Evolutionary conservation across 2,797 vertebrate species (phyloP).

Genomic region (Phataginus tricuspis): DNA sequence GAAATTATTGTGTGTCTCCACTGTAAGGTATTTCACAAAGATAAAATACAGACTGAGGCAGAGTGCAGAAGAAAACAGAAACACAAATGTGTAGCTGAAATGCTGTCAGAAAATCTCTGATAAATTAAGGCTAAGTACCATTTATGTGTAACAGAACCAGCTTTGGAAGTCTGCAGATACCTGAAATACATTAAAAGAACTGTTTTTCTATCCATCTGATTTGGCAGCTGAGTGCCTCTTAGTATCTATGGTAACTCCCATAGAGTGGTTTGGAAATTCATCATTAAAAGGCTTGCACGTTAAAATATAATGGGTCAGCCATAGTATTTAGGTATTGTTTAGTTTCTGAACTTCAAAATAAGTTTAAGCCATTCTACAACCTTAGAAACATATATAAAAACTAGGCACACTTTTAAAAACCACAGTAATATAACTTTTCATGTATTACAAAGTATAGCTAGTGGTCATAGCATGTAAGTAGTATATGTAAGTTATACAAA

Average conservation of each 20-base stretch:
- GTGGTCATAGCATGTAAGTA: neutral
- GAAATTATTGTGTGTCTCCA: constrained; percentile 44
- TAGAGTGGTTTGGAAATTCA: constrained; percentile 48
- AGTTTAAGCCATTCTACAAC: neutral
- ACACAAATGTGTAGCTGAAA: constrained; percentile 45
- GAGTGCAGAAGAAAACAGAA: constrained; percentile 41
- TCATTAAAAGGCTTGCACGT: constrained; percentile 48
- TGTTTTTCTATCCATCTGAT: constrained; percentile 45
- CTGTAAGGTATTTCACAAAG: constrained; percentile 41
- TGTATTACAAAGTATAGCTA: constrained; percentile 10
- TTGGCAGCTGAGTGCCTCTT: constrained; percentile 42
- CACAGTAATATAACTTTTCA: neutral
- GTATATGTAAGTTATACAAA: constrained; percentile 13
- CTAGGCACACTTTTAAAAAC: neutral
- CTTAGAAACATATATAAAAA: constrained; percentile 21
- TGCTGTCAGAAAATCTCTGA: constrained; percentile 39
- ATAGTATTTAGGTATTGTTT: constrained; percentile 2
- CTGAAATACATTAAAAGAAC: constrained; percentile 21
- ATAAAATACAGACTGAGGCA: constrained; percentile 37
- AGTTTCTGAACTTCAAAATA: constrained; percentile 60
- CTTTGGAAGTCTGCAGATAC: constrained; percentile 59
- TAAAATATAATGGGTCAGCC: constrained; percentile 43
- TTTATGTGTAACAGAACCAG: constrained; percentile 41
- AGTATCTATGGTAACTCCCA: constrained; percentile 62
- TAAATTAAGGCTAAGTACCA: constrained; percentile 49